phyloP scores from a whole-genome alignment of 2,113 vertebrate species.

The Cynopterus brachyotis region DNA sequence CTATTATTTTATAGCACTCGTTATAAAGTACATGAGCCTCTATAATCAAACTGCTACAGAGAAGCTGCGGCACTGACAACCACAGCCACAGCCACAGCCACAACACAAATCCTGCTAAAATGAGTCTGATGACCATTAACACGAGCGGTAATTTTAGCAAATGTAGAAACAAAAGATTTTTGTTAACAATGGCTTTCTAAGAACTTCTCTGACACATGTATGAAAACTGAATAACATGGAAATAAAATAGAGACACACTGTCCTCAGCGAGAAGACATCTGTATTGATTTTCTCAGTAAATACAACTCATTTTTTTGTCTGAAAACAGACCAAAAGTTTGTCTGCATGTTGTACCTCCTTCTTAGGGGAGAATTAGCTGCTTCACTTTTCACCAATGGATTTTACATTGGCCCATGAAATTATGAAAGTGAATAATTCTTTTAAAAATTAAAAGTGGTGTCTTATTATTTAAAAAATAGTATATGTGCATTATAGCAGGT shows the following conservation, averaged over 20 bases:
- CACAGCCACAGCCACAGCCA: too few relatives aligned
- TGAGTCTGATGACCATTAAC: background rate
- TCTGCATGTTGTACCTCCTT: background rate
- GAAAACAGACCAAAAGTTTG: background rate
- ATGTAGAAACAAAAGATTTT: background rate
- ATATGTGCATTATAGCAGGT: background rate
- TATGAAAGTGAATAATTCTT: background rate
- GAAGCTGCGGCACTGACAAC: background rate
- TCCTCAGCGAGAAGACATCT: background rate
- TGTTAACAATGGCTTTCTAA: background rate
- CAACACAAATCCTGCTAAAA: fast-evolving
- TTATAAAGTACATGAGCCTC: background rate
- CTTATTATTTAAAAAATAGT: background rate
- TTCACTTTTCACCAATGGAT: background rate
- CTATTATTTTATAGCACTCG: background rate
- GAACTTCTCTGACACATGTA: background rate
- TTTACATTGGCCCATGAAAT: background rate
- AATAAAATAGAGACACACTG: background rate
- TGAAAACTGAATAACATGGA: background rate
- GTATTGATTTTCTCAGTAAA: background rate
- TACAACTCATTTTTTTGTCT: background rate
- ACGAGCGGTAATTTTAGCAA: background rate
- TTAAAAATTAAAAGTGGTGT: background rate
- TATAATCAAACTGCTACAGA: background rate
- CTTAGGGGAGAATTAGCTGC: background rate